Evolutionary conservation across 2,888 invertebrate species (phyloP), one percentile per base, ranked within the genome.

Genomic region (Polymixis flavicincta): DNA sequence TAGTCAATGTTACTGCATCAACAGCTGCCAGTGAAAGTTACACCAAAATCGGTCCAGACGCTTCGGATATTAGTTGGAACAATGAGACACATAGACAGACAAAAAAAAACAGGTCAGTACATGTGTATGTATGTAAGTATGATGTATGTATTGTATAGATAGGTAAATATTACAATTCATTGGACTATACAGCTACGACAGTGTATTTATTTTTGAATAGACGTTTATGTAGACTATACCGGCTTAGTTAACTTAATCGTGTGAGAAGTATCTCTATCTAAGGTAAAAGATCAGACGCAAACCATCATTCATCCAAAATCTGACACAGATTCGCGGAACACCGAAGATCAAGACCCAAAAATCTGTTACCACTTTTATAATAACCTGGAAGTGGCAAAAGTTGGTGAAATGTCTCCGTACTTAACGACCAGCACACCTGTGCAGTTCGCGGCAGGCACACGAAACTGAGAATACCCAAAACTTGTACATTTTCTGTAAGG

Each of bases 351-450:
- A 28, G 37, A 37, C 45, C 17, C 11, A 52, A 83, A 78, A 79
- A 83, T 71, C 65, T 50, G 78, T 67, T 61, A 32, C 25, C 59
- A 69, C 67, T 78, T 78, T 72, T 74, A 76, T 74, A 73, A 74
- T 76, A 74, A 52, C 64, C 42, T 65, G 64, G 45, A 80, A 74
- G 74, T 59, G 25, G 60, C 61, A 50, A 67, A 84, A 84, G 63
- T 84, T 81, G 32, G 19, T 45, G 69, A 76, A 78, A 61, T 77
- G 59, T 76, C 70, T 74, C 66, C 69, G 64, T 70, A 78, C 81
- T 85, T 80, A 84, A 84, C 80, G 84, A 80, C 57, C 76, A 76
- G 48, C 57, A 54, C 87, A 85, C 77, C 83, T 85, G 77, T 42
- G 67, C 74, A 74, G 74, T 72, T 75, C 28, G 42, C 63, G 71